Evolutionary conservation across 2,113 vertebrate genomes (phyloP), one percentile per base, ranked within the genome.

Genomic region (Pavo muticus): DNA sequence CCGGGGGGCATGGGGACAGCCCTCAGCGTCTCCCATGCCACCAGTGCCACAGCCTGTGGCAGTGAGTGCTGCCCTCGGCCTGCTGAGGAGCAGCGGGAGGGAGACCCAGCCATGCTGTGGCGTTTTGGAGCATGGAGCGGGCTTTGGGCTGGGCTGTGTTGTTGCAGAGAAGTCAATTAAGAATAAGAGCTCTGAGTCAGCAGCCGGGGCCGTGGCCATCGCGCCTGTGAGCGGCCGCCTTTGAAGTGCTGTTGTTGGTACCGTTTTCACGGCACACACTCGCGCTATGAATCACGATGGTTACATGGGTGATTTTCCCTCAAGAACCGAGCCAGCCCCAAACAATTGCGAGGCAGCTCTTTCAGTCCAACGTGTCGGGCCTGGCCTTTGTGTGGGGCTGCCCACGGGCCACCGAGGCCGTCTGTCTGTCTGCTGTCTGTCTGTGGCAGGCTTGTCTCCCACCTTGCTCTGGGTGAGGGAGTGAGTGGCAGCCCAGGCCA

Each of bases 111-210:
- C 39, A 3, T 5, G 61, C 61, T 14, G 39, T 11, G 39, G 24
- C 7, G 5, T 64, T 64, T 63, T 15, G 61, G 61, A 64, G 39
- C 61, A 40, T 5, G 17, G 61, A 40, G 61, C 27, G 9, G 74
- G 48, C 35, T 47, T 92, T 67, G 87, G 82, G 82, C 45, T 0
- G 0, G 86, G 64, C 35, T 94, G 29, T 91, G 94, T 93, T 95
- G 56, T 95, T 94, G 76, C 23, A 92, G 68, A 73, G 78, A 48
- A 90, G 91, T 84, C 20, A 48, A 95, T 93, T 95, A 95, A 96
- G 85, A 95, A 95, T 69, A 90, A 90, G 83, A 96, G 80, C 83
- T 96, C 80, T 96, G 94, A 97, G 95, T 97, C 96, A 97, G 96
- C 90, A 19, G 79, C 76, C 0, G 2, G 72, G 72, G 79, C 93